phyloP scores from a whole-genome alignment of 2,113 vertebrate genomes.

The Sceloporus undulatus region DNA sequence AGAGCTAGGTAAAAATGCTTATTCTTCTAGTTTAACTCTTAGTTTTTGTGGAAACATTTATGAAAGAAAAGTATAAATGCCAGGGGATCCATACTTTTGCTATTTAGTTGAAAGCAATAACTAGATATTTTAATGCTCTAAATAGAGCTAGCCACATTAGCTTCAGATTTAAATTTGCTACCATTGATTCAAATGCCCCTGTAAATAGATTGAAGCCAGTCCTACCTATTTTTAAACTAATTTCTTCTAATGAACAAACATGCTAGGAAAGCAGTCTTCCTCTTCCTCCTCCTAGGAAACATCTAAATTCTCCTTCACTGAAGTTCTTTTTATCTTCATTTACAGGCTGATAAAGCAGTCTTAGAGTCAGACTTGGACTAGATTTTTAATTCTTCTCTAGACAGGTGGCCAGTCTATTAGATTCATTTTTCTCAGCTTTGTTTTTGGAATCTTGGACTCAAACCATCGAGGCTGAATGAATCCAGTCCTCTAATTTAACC shows the following conservation, averaged over 20 bases:
- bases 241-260: not conserved
- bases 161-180: not conserved
- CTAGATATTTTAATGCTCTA: not conserved
- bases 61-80: not conserved
- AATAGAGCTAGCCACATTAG: not conserved
- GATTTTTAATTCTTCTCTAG: constrained; percentile 18
- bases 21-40: not conserved
- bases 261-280: not conserved
- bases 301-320: not conserved
- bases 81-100: not conserved
- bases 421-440: not conserved
- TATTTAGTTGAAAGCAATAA: not conserved
- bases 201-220: not conserved
- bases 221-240: constrained; percentile 2
- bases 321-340: not conserved
- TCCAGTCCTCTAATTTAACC: constrained; percentile 30
- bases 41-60: not conserved
- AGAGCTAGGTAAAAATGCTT: not conserved
- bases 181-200: not conserved
- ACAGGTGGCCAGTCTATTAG: constrained; percentile 26
- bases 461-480: constrained; percentile 30
- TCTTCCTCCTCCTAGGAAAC: not conserved
- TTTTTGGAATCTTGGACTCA: constrained; percentile 22
- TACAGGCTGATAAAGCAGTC: not conserved
- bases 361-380: not conserved